These are phyloP conservation scores for Acleris emargana DNA, from an alignment of 2,888 invertebrate genomes.

Conservation along the genomic window DNA sequence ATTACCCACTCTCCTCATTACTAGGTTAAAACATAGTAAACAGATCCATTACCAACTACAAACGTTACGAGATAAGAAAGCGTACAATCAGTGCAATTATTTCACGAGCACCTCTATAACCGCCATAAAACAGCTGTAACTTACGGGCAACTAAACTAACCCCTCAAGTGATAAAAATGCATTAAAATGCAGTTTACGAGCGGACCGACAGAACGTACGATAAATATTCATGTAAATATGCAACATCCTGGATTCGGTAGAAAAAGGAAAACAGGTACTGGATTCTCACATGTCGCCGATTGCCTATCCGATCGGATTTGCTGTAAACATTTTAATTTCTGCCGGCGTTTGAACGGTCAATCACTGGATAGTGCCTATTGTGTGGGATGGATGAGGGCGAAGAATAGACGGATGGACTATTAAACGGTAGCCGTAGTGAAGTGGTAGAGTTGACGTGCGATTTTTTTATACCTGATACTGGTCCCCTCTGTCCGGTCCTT, in stretches of 20 bases:
- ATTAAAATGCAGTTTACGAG: conserved; percentile 77
- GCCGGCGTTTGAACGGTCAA: conserved; percentile 28
- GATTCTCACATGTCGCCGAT: conserved; percentile 38
- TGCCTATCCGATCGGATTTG: conserved; percentile 36
- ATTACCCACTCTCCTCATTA: too few relatives aligned
- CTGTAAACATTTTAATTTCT: conserved; percentile 33
- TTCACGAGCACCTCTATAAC: conserved; percentile 27
- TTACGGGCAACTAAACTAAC: conserved; percentile 29
- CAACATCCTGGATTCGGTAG: conserved; percentile 80
- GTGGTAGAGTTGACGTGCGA: background rate
- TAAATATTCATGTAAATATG: conserved; percentile 80
- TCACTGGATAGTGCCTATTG: conserved; percentile 29
- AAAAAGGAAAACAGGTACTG: conserved; percentile 47
- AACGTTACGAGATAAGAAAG: conserved; percentile 16
- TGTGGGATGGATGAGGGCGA: conserved; percentile 27
- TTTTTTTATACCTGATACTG: background rate
- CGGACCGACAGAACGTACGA: conserved; percentile 65
- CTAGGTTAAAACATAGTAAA: too few relatives aligned
- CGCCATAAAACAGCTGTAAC: conserved; percentile 25
- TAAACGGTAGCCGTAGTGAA: background rate
- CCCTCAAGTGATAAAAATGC: conserved; percentile 67
- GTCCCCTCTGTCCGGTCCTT: too few relatives aligned
- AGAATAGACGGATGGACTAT: conserved; percentile 25
- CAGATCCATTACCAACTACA: background rate
- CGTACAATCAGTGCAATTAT: conserved; percentile 25